Conservation (phyloP, 35 echinoderm and acorn worm species). For the Amphiura filiformis region DNA sequence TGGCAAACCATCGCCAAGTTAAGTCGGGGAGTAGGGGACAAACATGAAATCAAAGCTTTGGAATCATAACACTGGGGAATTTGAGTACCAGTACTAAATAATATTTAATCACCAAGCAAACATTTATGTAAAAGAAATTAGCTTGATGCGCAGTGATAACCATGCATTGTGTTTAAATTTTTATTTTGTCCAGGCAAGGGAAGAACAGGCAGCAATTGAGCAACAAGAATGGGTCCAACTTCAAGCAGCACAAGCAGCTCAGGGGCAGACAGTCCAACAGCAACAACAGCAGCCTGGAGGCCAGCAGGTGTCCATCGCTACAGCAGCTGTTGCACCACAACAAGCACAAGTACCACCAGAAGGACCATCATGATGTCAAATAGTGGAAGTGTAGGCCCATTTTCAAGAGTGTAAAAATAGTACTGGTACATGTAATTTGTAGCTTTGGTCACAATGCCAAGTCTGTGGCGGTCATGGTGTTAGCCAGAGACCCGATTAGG, state of each 20-base stretch:
- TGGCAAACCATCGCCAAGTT: too few species aligned
- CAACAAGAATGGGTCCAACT: conserved; percentile 97
- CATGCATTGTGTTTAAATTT: too few species aligned
- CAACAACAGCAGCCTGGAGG: conserved; percentile 11
- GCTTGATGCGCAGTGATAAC: too few species aligned
- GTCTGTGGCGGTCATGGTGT: too few species aligned
- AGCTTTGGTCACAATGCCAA: too few species aligned
- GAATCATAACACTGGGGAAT: background rate
- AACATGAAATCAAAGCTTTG: background rate
- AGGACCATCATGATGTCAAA: background rate
- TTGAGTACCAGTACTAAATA: background rate
- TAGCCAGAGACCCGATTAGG: too few species aligned
- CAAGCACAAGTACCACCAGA: background rate
- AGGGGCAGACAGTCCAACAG: conserved; percentile 32
- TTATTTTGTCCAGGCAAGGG: conserved; percentile 61
- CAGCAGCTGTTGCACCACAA: background rate
- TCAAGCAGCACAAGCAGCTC: conserved; percentile 74
- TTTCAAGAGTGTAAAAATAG: too few species aligned
- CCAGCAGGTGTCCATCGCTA: background rate
- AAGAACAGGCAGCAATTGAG: conserved; percentile 88
- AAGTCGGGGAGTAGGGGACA: too few species aligned
- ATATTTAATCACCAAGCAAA: too few species aligned
- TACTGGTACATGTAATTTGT: too few species aligned
- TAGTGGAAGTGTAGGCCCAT: too few species aligned
- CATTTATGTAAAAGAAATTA: too few species aligned